These are phyloP conservation scores for Cryptus armator DNA, from an alignment of 2,888 invertebrate species.

Conservation along the genomic window DNA sequence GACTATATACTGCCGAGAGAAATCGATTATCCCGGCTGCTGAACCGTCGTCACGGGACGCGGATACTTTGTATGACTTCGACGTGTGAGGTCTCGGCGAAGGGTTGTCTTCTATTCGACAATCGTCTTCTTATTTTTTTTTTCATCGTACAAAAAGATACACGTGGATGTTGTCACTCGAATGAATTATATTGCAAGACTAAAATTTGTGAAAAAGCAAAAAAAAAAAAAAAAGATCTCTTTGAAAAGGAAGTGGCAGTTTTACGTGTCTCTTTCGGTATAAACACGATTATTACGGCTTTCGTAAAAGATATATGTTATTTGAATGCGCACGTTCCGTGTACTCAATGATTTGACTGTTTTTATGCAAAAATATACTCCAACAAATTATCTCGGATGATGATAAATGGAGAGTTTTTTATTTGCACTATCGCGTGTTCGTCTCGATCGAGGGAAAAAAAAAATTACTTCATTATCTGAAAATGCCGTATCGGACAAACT, in stretches of 20 bases:
- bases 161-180: background rate
- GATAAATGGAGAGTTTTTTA: slow-evolving; percentile 23
- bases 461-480: slow-evolving; percentile 62
- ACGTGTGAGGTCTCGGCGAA: slow-evolving; percentile 61
- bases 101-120: background rate
- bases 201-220: background rate
- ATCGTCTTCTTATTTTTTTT: background rate
- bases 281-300: background rate
- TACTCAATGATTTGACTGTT: background rate
- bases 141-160: background rate
- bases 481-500: background rate
- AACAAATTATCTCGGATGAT: slow-evolving; percentile 17
- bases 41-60: slow-evolving; percentile 41
- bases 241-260: background rate
- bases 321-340: background rate
- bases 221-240: background rate
- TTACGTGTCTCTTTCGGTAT: background rate
- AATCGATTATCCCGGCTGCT: slow-evolving; percentile 65
- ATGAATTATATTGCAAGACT: background rate
- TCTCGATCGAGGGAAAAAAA: background rate
- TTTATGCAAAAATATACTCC: background rate
- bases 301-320: background rate
- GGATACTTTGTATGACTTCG: slow-evolving; percentile 56
- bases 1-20: slow-evolving; percentile 47
- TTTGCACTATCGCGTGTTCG: slow-evolving; percentile 16